phyloP scores from a whole-genome alignment of 2,888 invertebrate species.

The Philaethria dido region DNA sequence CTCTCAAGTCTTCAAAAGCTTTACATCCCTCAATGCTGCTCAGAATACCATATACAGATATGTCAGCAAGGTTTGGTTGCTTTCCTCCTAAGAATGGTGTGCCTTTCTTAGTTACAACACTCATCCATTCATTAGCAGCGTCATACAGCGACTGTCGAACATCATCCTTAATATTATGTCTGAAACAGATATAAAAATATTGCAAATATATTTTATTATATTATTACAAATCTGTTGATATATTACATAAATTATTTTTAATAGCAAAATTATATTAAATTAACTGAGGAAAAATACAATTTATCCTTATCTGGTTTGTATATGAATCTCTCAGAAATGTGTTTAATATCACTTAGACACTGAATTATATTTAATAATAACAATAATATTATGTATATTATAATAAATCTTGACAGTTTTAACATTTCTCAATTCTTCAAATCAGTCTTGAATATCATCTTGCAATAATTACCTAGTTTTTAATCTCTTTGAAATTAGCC shows the following conservation, averaged over 20 bases:
- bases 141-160: constrained; percentile 95
- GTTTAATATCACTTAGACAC: background rate
- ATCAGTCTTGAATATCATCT: background rate
- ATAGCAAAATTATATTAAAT: background rate
- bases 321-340: background rate
- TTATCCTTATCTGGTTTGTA: background rate
- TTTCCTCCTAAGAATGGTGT: constrained; percentile 93
- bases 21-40: constrained; percentile 96
- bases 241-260: background rate
- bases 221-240: background rate
- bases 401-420: too few species aligned
- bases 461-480: constrained; percentile 86
- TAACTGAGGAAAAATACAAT: background rate
- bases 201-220: background rate
- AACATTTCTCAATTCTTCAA: too few species aligned
- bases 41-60: constrained; percentile 95
- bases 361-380: too few species aligned
- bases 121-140: constrained; percentile 92
- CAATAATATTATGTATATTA: too few species aligned
- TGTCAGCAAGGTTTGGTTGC: constrained; percentile 95
- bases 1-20: constrained; percentile 92
- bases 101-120: constrained; percentile 87
- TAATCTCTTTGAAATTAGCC: constrained; percentile 93
- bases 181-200: constrained; percentile 54
- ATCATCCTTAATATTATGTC: constrained; percentile 93